Evolutionary conservation across 2,113 vertebrate genomes (phyloP), one percentile per base, ranked within the genome.

Genomic region (Mystacornis crossleyi): DNA sequence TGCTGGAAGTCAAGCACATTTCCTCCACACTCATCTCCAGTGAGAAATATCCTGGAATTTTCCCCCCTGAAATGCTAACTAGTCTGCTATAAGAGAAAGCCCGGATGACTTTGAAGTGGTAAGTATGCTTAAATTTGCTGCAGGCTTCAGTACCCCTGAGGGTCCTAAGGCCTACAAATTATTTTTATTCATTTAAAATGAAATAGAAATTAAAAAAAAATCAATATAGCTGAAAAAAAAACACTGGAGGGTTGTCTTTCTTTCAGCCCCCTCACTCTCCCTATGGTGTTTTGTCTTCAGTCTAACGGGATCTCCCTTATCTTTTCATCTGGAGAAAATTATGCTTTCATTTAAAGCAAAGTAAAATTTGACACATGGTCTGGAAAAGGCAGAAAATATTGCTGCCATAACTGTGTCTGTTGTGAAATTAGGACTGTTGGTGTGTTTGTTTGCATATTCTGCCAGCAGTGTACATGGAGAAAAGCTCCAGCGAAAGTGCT

Each of bases 121-220:
- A 94, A 93, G 75, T 71, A 83, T 50, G 51, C 90, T 90, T 86
- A 86, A 92, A 92, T 78, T 89, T 92, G 69, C 90, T 90, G n/a
- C 75, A 90, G 82, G 92, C 43, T 81, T 90, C 72, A 48, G 72
- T 67, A 86, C 23, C 72, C 51, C 72, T 89, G 75, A 84, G 88
- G 70, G 82, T 89, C 43, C n/a, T 34, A 89, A 81, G 64, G 43
- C 36, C 72, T 95, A 74, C 67, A 88, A 70, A 93, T 83, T 83
- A 89, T 86, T 94, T 95, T 90, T 94, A 93, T 74, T 95, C 51
- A 89, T 89, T 96, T 90, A 58, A 94, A 92, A 90, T 74, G 24
- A 92, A 89, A 71, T 38, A 92, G n/a, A 84, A 94, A 82, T 91
- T 5, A 8, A 84, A 88, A n/a, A 89, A 58, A 55, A 33, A 4